Percentiles rank a stretch among this genome's conserved stretches.
Conservation (phyloP, 2,888 invertebrate genomes). For the Caenorhabditis auriculariae region DNA sequence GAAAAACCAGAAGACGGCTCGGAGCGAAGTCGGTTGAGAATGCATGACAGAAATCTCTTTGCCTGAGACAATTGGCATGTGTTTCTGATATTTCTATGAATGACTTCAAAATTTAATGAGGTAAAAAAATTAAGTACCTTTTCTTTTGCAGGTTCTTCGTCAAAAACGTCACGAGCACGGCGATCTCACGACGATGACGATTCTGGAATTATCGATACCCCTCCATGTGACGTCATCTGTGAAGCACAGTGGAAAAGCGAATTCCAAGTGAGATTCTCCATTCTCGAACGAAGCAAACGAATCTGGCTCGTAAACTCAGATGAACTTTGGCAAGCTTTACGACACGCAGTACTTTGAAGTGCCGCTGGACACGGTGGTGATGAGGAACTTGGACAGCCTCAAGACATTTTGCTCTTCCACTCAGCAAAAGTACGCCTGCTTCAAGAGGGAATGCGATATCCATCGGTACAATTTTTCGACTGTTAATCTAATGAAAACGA, state of each 20-base stretch:
- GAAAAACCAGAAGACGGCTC: too few species aligned
- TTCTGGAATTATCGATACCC: constrained; percentile 8
- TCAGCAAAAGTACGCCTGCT: constrained; percentile 25
- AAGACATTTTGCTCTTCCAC: constrained; percentile 34
- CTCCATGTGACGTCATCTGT: constrained; percentile 33
- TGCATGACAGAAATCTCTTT: too few species aligned
- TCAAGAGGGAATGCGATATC: constrained; percentile 26
- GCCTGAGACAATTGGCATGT: too few species aligned
- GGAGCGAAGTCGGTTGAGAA: too few species aligned
- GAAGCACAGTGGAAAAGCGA: constrained; percentile 43
- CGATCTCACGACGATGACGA: too few species aligned
- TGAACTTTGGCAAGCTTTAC: constrained; percentile 29
- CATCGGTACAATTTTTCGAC: background rate
- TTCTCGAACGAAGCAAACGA: too few species aligned
- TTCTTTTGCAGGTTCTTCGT: too few species aligned
- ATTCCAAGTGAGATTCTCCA: constrained; percentile 28
- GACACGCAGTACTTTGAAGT: constrained; percentile 35
- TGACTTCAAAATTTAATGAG: too few species aligned
- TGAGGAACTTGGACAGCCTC: constrained; percentile 20
- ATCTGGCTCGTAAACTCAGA: too few species aligned
- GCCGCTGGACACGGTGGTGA: constrained; percentile 25
- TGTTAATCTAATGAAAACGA: background rate
- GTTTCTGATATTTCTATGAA: too few species aligned
- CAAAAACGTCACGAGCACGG: too few species aligned
- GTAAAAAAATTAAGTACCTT: too few species aligned